Conservation (phyloP, 2,113 vertebrate genomes). For the Siniperca chuatsi region DNA sequence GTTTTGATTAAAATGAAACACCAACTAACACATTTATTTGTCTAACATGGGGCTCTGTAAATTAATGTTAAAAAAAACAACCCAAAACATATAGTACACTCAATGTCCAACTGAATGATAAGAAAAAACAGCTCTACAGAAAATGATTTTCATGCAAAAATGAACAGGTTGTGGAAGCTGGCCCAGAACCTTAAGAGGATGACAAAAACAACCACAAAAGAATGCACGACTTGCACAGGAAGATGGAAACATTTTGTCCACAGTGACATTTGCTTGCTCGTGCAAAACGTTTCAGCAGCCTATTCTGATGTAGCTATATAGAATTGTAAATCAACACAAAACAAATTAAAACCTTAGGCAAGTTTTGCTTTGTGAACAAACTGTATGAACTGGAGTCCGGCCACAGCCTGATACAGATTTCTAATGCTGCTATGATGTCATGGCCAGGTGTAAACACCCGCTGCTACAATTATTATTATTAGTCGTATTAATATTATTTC, state of each 20-base stretch:
- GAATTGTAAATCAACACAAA: constrained; percentile 30
- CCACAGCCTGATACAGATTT: constrained; percentile 11
- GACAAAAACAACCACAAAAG: constrained; percentile 46
- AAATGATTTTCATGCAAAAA: constrained; percentile 72
- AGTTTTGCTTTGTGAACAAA: constrained; percentile 42
- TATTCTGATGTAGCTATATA: constrained; percentile 34
- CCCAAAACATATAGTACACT: constrained; percentile 35
- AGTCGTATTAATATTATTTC: too few relatives aligned
- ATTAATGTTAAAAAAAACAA: constrained; percentile 38
- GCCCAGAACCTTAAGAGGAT: constrained; percentile 41
- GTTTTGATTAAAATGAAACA: constrained; percentile 30
- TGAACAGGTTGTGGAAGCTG: constrained; percentile 44
- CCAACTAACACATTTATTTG: constrained; percentile 44
- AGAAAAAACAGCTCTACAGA: constrained; percentile 54
- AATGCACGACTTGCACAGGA: constrained; percentile 40
- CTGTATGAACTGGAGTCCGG: constrained; percentile 4
- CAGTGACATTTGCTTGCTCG: constrained; percentile 26
- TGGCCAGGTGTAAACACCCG: constrained; percentile 2
- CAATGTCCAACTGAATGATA: constrained; percentile 61
- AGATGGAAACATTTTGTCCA: constrained; percentile 70
- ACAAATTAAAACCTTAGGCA: constrained; percentile 65
- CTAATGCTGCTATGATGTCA: background rate
- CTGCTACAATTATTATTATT: too few relatives aligned
- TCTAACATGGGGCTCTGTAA: constrained; percentile 45
- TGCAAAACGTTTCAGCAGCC: constrained; percentile 65